These are phyloP conservation scores for Apaloderma vittatum DNA, from an alignment of 2,113 vertebrate genomes.

Conservation along the genomic window DNA sequence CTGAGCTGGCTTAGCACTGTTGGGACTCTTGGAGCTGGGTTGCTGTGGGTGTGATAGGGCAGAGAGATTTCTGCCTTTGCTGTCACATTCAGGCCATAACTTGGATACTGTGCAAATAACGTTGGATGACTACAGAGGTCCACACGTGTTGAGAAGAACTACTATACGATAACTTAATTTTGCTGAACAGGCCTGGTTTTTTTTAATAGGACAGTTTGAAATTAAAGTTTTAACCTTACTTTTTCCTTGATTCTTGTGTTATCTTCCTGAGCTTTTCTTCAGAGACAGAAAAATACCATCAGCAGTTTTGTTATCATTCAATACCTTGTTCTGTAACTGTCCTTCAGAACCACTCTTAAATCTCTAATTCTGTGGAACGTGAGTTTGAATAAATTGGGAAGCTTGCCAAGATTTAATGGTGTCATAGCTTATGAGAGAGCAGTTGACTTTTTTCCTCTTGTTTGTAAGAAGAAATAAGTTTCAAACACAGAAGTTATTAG, in stretches of 20 bases:
- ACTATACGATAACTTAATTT: background rate
- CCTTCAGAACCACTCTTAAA: background rate
- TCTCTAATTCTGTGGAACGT: background rate
- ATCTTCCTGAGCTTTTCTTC: background rate
- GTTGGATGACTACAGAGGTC: background rate
- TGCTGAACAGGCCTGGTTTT: background rate
- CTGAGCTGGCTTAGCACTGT: background rate
- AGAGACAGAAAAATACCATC: background rate
- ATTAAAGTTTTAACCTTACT: background rate
- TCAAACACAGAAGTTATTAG: background rate
- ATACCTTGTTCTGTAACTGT: background rate
- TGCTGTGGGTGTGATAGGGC: rapidly evolving
- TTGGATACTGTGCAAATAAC: background rate
- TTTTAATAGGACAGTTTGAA: background rate
- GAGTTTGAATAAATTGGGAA: background rate
- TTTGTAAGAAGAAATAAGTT: background rate
- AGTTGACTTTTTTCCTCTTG: background rate
- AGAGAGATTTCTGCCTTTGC: background rate
- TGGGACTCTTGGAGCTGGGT: background rate
- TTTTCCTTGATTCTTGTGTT: background rate
- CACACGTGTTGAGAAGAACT: background rate
- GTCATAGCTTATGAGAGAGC: background rate
- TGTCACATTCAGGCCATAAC: background rate
- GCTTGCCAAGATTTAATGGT: background rate
- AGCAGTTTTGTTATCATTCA: background rate